Evolutionary conservation across 2,888 invertebrate genomes (phyloP).

Genomic region (Sphecodes monilicornis): DNA sequence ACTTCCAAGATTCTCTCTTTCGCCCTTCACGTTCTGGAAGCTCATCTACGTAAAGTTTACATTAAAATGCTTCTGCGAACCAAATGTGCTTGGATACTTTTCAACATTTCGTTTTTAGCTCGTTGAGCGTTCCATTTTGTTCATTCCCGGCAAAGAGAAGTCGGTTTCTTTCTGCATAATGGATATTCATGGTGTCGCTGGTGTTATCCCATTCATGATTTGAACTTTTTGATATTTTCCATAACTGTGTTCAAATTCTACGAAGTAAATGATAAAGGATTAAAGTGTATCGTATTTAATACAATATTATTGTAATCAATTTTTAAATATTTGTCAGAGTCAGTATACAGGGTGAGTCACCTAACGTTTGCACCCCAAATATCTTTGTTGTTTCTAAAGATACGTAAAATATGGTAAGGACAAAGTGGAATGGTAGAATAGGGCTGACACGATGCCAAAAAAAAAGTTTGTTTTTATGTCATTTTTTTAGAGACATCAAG

Average conservation of each 20-base stretch:
- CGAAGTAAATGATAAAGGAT: background rate
- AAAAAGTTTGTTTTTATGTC: too few species aligned
- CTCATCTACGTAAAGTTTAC: background rate
- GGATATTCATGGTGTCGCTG: too few species aligned
- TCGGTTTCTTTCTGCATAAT: background rate
- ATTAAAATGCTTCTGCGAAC: background rate
- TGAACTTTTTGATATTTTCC: background rate
- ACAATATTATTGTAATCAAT: too few species aligned
- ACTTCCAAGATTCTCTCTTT: slow-evolving; percentile 30
- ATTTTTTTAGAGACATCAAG: too few species aligned
- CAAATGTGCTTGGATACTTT: background rate
- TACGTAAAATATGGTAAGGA: too few species aligned
- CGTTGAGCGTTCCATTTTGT: background rate
- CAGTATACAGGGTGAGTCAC: too few species aligned
- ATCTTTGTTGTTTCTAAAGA: too few species aligned
- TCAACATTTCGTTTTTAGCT: background rate
- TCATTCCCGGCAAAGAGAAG: background rate
- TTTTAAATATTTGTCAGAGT: background rate
- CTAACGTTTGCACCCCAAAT: too few species aligned
- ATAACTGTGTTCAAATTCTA: background rate
- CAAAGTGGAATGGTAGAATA: too few species aligned
- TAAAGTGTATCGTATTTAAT: background rate
- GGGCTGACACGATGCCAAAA: too few species aligned
- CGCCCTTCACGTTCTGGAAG: background rate
- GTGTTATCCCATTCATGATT: background rate